Base-by-base conservation (phyloP, 2,113 vertebrate genomes). In the Himantopus leucocephalus region DNA sequence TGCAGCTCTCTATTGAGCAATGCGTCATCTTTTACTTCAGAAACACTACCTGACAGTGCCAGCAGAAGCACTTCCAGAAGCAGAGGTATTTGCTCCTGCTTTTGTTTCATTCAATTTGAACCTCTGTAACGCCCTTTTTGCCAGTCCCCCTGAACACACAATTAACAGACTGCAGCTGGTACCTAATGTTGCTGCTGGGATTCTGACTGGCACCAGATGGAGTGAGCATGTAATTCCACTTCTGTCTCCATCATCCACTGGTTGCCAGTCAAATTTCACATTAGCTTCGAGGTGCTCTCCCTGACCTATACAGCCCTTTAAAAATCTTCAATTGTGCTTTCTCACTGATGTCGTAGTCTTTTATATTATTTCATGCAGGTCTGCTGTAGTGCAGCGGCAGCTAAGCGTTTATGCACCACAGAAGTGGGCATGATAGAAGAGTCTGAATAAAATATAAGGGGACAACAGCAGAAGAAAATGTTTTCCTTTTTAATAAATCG, bases 201-300 rank as follows among this genome's bases (percentile, higher is more conserved):
- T 90, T 80, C 75, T 52, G 72, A 24, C 47, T 50, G 64, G 85
- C 84, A 90, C 45, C 92, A 88, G 85, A 58, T 35, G 35, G 62
- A 79, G 66, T 4, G 56, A 95, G 58, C 2, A 0, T 16, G 13
- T 27, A 56, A 90, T 78, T 47, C 77, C 11, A 70, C 47, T 53
- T 79, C 47, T 16, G 9, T 43, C 76, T 93, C 68, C 35, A 41
- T 52, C 79, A 63, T 9, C 22, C 66, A 53, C 68, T 30, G 34
- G 56, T 21, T 72, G 59, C 70, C 85, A 85, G 62, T 63, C 72
- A 85, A 75, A 86, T 60, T 76, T 53, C 9, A 47, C 16, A 66
- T 85, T 21, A 60, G 24, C 48, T 95, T 62, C 34, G 82, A 88
- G 48, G 71, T 81, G 79, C 34, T 90, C 26, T 59, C n/a, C 39